Conservation (phyloP, 2,797 vertebrate genomes). For the Mormyrus hasselquistii region DNA sequence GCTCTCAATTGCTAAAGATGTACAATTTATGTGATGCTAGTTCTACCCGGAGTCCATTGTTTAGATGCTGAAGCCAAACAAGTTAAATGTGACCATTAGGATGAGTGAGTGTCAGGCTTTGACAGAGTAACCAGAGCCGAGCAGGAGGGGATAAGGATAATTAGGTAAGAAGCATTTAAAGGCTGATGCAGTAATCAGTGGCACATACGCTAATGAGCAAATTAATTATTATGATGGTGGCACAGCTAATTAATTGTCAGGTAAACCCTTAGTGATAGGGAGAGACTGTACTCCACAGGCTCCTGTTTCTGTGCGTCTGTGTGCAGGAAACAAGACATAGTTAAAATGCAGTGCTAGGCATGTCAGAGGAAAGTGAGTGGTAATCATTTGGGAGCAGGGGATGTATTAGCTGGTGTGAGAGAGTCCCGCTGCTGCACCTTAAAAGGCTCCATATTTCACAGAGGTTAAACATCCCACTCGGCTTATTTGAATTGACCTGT, state of each 20-base stretch:
- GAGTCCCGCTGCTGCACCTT: neutral
- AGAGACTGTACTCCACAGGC: neutral
- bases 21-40: neutral
- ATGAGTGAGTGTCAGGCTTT: neutral
- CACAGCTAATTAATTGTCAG: neutral
- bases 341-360: neutral
- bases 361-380: neutral
- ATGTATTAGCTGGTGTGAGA: neutral
- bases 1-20: neutral
- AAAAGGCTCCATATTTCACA: conserved; percentile 7
- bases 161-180: neutral
- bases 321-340: neutral
- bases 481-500: conserved; percentile 1
- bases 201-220: conserved; percentile 1
- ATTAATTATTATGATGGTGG: neutral
- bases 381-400: neutral
- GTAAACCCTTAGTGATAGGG: neutral
- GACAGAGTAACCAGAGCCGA: neutral
- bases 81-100: neutral
- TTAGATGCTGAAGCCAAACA: neutral
- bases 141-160: neutral
- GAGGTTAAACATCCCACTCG: conserved; percentile 3
- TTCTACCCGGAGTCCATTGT: neutral
- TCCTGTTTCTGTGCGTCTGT: neutral
- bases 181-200: neutral